phyloP scores from a whole-genome alignment of 2,113 vertebrate species.

The Thalassarche chlororhynchos region DNA sequence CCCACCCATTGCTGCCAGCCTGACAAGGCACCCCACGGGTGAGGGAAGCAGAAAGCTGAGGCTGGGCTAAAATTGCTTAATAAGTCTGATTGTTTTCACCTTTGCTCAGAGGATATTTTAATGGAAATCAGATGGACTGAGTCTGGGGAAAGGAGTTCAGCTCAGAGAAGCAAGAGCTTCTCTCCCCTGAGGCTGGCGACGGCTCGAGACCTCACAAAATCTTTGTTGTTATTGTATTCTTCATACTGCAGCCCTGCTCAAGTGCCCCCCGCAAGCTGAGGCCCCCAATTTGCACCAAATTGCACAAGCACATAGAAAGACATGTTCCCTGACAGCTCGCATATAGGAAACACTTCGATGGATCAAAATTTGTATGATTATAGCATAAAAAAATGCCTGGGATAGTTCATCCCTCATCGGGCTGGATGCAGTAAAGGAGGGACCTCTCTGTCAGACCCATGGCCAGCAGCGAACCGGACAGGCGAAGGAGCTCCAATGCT shows the following conservation, averaged over 20 bases:
- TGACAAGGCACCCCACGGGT: rapidly evolving
- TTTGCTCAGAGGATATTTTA: background rate
- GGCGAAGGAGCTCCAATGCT: background rate
- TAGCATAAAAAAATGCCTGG: background rate
- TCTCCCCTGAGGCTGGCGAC: rapidly evolving
- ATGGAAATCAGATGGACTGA: background rate
- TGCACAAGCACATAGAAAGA: background rate
- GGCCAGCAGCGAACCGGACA: background rate
- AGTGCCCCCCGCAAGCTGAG: background rate
- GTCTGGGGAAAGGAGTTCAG: background rate
- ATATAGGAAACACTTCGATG: background rate
- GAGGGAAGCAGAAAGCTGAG: background rate
- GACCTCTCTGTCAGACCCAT: background rate
- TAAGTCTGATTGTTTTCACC: background rate
- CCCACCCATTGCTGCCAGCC: background rate
- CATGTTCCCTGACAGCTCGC: background rate
- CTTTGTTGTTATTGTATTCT: background rate
- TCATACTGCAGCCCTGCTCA: background rate
- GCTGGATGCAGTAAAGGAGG: background rate
- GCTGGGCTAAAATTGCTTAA: background rate
- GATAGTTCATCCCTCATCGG: background rate
- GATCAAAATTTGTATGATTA: background rate
- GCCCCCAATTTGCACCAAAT: background rate
- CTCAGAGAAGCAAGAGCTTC: background rate
- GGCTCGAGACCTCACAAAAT: background rate